Evolutionary conservation across 2,113 vertebrate species (phyloP).

Genomic region (Oceanodroma tethys): DNA sequence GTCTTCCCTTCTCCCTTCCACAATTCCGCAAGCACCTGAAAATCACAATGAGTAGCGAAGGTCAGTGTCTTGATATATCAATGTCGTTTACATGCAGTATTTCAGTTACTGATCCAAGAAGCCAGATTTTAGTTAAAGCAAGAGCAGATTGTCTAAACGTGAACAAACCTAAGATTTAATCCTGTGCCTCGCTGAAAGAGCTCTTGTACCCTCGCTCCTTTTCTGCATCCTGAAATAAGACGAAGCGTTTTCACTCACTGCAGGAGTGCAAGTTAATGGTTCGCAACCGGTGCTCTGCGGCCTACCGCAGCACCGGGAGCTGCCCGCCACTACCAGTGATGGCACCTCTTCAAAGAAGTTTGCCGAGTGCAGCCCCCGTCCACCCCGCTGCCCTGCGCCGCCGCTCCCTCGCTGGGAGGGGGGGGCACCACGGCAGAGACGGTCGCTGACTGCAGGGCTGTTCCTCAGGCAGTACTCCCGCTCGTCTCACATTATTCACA

Average conservation of each 20-base stretch:
- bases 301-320: accelerated
- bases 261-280: not conserved
- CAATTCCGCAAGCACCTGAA: slow-evolving; percentile 77
- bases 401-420: not conserved
- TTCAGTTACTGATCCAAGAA: not conserved
- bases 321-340: accelerated
- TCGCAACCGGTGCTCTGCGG: not conserved
- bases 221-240: not conserved
- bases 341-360: accelerated
- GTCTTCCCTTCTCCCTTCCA: slow-evolving; percentile 82
- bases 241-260: not conserved
- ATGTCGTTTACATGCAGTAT: not conserved
- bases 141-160: not conserved
- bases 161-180: not conserved
- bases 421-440: not conserved
- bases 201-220: not conserved
- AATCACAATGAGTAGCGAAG: not conserved
- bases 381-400: accelerated
- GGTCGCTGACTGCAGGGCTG: not conserved
- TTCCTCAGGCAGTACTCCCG: accelerated
- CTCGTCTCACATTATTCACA: not conserved
- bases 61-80: not conserved
- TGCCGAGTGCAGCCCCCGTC: accelerated
- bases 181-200: not conserved
- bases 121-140: not conserved